Percentiles rank a stretch among this genome's conserved stretches.
phyloP scores from a whole-genome alignment of 2,888 invertebrate species.

The Mimachlamys varia region DNA sequence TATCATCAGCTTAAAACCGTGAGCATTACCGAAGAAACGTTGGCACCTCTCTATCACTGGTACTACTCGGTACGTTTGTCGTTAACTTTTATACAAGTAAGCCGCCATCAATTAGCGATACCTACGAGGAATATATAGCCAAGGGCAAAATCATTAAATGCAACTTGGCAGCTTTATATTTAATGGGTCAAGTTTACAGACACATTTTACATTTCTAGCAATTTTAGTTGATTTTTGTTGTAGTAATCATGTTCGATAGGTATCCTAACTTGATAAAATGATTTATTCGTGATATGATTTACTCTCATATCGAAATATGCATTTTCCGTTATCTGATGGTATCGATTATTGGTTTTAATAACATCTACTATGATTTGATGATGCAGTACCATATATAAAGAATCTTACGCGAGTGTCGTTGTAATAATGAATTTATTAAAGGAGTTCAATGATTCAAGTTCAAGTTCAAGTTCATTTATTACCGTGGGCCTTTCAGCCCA shows the following conservation, averaged over 20 bases:
- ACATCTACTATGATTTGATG: too few species aligned
- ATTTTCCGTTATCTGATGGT: too few species aligned
- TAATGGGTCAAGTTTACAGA: not conserved
- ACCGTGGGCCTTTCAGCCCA: too few species aligned
- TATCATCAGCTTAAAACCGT: not conserved
- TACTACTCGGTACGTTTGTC: not conserved
- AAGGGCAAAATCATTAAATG: not conserved
- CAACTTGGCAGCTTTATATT: slow-evolving; percentile 10
- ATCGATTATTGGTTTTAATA: too few species aligned
- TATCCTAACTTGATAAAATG: not conserved
- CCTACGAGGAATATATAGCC: not conserved
- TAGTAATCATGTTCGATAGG: not conserved
- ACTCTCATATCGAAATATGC: too few species aligned
- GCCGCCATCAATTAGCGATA: not conserved
- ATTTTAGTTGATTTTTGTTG: not conserved
- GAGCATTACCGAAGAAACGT: not conserved
- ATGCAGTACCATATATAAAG: too few species aligned
- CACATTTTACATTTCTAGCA: not conserved
- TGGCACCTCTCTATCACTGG: not conserved
- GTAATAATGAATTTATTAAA: too few species aligned
- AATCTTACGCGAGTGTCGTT: too few species aligned
- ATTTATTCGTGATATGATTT: too few species aligned
- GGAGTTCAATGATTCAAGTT: too few species aligned
- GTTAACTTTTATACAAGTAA: not conserved
- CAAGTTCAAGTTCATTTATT: too few species aligned